These are phyloP conservation scores for Melieria picta DNA, from an alignment of 2,888 invertebrate species.

Conservation along the genomic window DNA sequence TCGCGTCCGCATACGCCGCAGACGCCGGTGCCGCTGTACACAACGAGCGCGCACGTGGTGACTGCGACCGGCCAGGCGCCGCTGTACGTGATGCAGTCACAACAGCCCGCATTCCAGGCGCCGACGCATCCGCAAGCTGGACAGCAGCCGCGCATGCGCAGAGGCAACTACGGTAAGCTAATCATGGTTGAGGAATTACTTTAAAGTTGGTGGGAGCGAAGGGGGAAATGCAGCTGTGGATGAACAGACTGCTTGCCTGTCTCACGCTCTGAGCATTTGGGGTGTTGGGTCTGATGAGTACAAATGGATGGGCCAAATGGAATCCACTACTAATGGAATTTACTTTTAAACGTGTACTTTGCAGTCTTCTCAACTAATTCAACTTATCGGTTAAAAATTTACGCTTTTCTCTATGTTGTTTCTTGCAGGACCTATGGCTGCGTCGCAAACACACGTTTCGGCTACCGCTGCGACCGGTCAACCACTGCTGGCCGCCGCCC, in stretches of 20 bases:
- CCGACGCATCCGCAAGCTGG: constrained; percentile 62
- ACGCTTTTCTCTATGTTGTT: neutral
- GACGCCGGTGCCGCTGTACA: constrained; percentile 71
- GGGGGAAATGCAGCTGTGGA: no score
- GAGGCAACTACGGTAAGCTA: constrained; percentile 59
- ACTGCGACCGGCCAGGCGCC: constrained; percentile 61
- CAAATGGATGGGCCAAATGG: neutral
- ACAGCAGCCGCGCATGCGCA: constrained; percentile 64
- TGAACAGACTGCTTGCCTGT: no score
- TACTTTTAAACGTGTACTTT: no score
- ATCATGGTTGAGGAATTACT: neutral
- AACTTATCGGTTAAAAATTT: no score
- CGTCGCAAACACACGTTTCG: constrained; percentile 80
- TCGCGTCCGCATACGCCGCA: constrained; percentile 86
- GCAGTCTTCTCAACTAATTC: no score
- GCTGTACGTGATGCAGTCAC: constrained; percentile 62
- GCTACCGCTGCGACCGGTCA: constrained; percentile 79
- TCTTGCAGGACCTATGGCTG: constrained; percentile 67
- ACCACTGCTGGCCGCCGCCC: constrained; percentile 83
- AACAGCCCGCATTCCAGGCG: constrained; percentile 61
- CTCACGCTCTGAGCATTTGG: neutral
- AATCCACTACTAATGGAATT: no score
- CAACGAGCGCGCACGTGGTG: constrained; percentile 58
- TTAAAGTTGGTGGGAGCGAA: no score
- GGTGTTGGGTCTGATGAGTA: neutral